Conservation (phyloP, 2,113 vertebrate genomes). For the Procavia capensis region DNA sequence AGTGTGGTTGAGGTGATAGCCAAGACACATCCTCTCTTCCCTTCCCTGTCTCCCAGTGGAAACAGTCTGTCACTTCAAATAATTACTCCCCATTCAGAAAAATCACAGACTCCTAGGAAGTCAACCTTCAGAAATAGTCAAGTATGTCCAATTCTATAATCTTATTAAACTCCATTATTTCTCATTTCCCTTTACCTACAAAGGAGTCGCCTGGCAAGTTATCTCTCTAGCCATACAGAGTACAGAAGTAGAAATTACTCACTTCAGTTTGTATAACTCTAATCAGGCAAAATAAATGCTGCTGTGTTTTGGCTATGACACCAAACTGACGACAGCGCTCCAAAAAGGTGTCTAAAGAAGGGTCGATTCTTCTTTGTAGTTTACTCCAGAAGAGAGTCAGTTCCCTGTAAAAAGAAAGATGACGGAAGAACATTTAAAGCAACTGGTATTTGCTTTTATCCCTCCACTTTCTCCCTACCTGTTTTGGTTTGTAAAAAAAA, state of each 20-base stretch:
- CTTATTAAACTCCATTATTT: constrained; percentile 28
- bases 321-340: constrained; percentile 98
- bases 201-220: constrained; percentile 1
- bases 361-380: constrained; percentile 95
- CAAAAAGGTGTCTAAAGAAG: constrained; percentile 94
- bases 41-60: background rate
- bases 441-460: constrained; percentile 5
- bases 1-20: constrained; percentile 12
- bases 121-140: constrained; percentile 6
- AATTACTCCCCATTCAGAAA: constrained; percentile 20
- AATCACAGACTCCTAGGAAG: background rate
- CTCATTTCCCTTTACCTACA: constrained; percentile 23
- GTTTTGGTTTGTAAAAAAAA: constrained; percentile 47
- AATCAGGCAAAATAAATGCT: constrained; percentile 97
- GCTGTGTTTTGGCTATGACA: constrained; percentile 96
- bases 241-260: constrained; percentile 78
- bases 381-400: constrained; percentile 98
- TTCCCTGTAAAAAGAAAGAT: constrained; percentile 89
- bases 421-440: constrained; percentile 57
- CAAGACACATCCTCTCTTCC: background rate
- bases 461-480: background rate
- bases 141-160: background rate
- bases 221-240: background rate
- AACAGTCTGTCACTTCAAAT: constrained; percentile 29
- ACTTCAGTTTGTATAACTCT: constrained; percentile 98